Conservation (phyloP, 2,797 vertebrate genomes). For the Scarus forsteni region DNA sequence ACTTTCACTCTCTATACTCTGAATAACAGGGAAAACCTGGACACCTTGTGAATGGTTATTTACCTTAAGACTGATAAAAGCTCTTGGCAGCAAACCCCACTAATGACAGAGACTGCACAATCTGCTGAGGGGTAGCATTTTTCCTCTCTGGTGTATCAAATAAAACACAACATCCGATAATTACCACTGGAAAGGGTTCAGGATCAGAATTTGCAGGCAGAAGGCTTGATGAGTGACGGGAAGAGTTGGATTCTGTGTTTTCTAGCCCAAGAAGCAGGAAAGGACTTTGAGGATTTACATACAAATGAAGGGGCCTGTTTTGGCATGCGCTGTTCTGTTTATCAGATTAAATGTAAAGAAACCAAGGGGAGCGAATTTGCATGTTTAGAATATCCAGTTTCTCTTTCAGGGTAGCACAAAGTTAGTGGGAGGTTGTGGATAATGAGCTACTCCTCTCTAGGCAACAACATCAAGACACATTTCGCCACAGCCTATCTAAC, state of each 20-base stretch:
- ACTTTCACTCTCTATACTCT: conserved; percentile 40
- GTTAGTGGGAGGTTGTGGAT: conserved; percentile 60
- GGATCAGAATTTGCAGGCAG: conserved; percentile 37
- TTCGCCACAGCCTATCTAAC: conserved; percentile 35
- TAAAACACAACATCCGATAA: conserved; percentile 67
- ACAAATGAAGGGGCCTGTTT: conserved; percentile 74
- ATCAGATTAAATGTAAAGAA: conserved; percentile 76
- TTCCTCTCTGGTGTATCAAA: conserved; percentile 42
- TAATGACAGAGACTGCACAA: conserved; percentile 69
- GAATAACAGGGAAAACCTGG: conserved; percentile 35
- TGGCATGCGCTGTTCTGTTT: conserved; percentile 67
- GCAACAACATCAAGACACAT: conserved; percentile 45
- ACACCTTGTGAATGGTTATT: conserved; percentile 59
- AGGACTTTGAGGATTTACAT: conserved; percentile 69
- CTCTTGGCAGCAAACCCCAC: conserved; percentile 58
- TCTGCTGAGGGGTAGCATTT: conserved; percentile 54
- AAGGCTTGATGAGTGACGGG: conserved; percentile 37
- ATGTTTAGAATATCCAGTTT: conserved; percentile 67
- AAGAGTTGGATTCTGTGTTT: conserved; percentile 44
- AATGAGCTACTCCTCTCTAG: conserved; percentile 58
- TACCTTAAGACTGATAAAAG: conserved; percentile 45
- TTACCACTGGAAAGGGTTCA: conserved; percentile 55
- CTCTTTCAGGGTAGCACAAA: conserved; percentile 54
- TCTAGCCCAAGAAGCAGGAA: conserved; percentile 48
- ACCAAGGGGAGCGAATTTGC: conserved; percentile 55